Base-by-base conservation (phyloP, 2,113 vertebrate genomes). In the Meleagris gallopavo region DNA sequence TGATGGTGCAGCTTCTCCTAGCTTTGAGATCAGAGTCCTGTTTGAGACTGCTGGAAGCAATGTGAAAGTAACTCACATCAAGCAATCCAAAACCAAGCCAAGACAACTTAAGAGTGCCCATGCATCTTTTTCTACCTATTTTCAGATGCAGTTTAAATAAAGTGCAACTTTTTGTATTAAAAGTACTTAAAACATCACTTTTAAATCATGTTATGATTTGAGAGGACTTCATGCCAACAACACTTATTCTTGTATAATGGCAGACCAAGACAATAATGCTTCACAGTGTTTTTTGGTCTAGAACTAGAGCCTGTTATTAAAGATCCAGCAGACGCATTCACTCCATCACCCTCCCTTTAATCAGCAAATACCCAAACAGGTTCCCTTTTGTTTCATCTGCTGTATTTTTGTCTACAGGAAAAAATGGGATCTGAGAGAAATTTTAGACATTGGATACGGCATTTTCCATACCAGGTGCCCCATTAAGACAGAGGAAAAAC, bases 331-430 rank as follows among this genome's bases (percentile, higher is more conserved):
- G 12, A 9, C 0, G 0, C 2, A 1, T 48, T n/a, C 45, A 58
- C 67, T 60, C 52, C 73, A 77, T 22, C 29, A 81, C 30, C 27
- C 6, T 66, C 55, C 21, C 64, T 83, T 88, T 86, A 88, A 62
- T 45, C 80, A 83, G 24, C 6, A 12, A 66, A 77, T 21, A 73
- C 40, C 20, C 21, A 70, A 76, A 29, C 1, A 86, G 34, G 22
- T 54, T 89, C 54, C 70, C 27, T 74, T 91, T 62, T 67, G 30
- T 74, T 84, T 89, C 43, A 81, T 22, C 29, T 69, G 6, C 21
- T 55, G 3, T 52, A 50, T 71, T 81, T 88, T 57, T 74, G 8
- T 41, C 25, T 92, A 41, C 30, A 64, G 65, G 18, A 13, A 74
- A 90, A 88, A 70, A 2, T 0, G 8, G 10, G 76, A n/a, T 30